Base-by-base conservation (phyloP, 1,140 invertebrate genomes). In the Conus betulinus region DNA sequence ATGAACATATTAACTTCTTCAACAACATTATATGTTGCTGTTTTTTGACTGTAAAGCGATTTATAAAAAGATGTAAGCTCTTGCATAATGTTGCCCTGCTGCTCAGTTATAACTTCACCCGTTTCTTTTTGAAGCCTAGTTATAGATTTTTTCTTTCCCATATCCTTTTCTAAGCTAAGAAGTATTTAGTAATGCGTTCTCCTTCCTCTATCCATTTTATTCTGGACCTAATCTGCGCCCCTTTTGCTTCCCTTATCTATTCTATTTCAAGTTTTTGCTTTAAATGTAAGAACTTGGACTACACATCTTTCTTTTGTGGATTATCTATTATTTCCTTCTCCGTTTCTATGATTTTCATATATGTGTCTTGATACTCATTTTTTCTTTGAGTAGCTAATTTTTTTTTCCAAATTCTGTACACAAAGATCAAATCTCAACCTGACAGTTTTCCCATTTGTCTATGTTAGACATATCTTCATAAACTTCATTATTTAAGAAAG, bases 161-260 rank as follows among this genome's bases (percentile, higher is more conserved):
- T 78, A 27, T 17, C 63, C 39, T 86, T 89, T 89, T 86, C 88
- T 39, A 89, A n/a, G 51, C 39, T 27, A 7, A 86, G 5, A 89
- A 89, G 67, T 60, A 86, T 81, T 79, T 79, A 51, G 84, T 27
- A 76, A 87, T 87, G 51, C 71, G n/a, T 78, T 76, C 71, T 52
- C 76, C 85, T 27, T 79, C 55, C 87, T 89, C 78, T 39, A 89
- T 39, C 84, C 88, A 86, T 71, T 81, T 89, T 23, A 53, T 57
- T 60, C 88, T 53, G 11, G 52, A 85, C 60, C 83, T 84, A 25
- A 88, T 85, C 25, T 79, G 88, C 23, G 83, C 88, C 71, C n/a
- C n/a, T 53, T 85, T 20, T 5, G 53, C 74, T 85, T 52, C 71
- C 7, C 20, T 76, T 20, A 27, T 8, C 20, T n/a, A 20, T 76